phyloP scores from a whole-genome alignment of 2,888 invertebrate species.

The Drosophila neotestacea region DNA sequence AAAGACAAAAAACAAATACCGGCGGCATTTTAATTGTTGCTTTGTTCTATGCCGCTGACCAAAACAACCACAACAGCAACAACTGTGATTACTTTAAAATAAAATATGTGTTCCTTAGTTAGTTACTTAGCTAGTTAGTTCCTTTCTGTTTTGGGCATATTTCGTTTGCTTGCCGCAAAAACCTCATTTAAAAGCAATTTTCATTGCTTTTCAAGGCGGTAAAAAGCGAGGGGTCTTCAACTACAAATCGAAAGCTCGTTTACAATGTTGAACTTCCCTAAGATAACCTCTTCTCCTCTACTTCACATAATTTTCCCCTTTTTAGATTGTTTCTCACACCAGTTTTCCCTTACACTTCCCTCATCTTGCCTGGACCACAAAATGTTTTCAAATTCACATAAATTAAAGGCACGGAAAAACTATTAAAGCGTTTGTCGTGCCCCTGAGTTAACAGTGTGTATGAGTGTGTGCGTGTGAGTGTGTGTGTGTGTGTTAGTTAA shows the following conservation, averaged over 20 bases:
- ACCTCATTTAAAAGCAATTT: slow-evolving; percentile 74
- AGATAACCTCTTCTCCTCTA: neutral
- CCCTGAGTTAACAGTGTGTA: slow-evolving; percentile 10
- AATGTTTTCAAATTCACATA: slow-evolving; percentile 72
- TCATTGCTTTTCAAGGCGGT: slow-evolving; percentile 45
- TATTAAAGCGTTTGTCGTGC: slow-evolving; percentile 70
- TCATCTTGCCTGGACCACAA: slow-evolving; percentile 28
- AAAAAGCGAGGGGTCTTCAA: neutral
- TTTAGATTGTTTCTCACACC: slow-evolving; percentile 8
- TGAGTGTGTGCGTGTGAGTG: slow-evolving; percentile 18
- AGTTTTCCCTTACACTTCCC: slow-evolving; percentile 7
- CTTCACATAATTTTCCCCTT: neutral
- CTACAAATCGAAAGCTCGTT: slow-evolving; percentile 54
- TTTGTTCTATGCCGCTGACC: slow-evolving; percentile 50
- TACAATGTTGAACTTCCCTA: slow-evolving; percentile 41
- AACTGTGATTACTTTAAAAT: slow-evolving; percentile 12
- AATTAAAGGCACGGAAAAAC: slow-evolving; percentile 76
- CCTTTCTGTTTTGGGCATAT: slow-evolving; percentile 20
- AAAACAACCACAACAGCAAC: slow-evolving; percentile 14
- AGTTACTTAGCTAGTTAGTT: slow-evolving; percentile 6
- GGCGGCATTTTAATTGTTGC: slow-evolving; percentile 60
- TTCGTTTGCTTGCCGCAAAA: slow-evolving; percentile 36
- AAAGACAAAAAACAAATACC: neutral
- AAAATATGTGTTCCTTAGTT: slow-evolving; percentile 5
- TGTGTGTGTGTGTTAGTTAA: slow-evolving; percentile 50